phyloP scores from a whole-genome alignment of 2,888 invertebrate species.

The Thecophora atra region DNA sequence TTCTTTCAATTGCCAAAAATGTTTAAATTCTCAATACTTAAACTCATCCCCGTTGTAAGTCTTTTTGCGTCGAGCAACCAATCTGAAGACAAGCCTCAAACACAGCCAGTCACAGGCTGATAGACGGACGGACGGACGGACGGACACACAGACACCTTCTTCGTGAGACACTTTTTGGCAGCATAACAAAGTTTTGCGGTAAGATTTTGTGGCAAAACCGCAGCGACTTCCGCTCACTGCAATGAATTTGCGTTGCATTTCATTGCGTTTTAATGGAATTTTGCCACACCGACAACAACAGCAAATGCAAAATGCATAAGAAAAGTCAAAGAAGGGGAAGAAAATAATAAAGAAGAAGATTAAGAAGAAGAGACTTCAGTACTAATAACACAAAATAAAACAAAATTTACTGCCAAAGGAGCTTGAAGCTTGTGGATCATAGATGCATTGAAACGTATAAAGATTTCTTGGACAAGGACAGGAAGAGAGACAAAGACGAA shows the following conservation, averaged over 20 bases:
- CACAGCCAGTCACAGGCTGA: too few species aligned
- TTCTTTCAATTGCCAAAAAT: slow-evolving; percentile 5
- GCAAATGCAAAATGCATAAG: neutral
- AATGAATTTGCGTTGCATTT: slow-evolving; percentile 20
- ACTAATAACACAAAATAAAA: neutral
- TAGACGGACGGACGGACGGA: neutral
- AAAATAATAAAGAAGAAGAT: neutral
- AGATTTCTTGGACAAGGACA: neutral
- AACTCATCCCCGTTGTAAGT: neutral
- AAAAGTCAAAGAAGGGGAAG: neutral
- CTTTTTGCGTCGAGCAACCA: neutral
- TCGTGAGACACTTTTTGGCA: slow-evolving; percentile 48
- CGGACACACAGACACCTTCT: slow-evolving; percentile 38
- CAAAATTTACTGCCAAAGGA: neutral
- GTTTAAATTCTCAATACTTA: neutral
- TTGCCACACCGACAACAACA: slow-evolving; percentile 4
- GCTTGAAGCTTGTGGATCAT: neutral
- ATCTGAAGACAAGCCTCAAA: neutral
- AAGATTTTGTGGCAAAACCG: slow-evolving; percentile 44
- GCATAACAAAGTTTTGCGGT: slow-evolving; percentile 55
- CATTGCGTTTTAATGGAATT: slow-evolving; percentile 36
- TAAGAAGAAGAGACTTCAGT: neutral
- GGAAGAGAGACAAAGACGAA: neutral
- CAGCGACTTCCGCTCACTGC: slow-evolving; percentile 46
- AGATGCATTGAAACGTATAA: neutral